Conservation (phyloP, 64 coral and sea anemone species). For the Porites australiensis region DNA sequence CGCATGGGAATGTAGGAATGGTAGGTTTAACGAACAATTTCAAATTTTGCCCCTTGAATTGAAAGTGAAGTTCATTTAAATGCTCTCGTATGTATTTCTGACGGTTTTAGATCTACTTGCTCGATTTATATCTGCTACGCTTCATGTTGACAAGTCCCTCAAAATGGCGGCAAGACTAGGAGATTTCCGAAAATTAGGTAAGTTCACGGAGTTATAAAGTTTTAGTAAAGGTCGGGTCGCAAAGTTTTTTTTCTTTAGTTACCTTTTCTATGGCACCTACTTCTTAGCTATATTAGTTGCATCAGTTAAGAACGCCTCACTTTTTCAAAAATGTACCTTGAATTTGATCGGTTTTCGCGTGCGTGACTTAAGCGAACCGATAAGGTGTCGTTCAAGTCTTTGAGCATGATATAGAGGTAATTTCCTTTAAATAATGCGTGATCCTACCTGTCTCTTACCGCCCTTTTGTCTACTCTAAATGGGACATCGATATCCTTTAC, state of each 20-base stretch:
- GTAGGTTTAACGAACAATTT: too few species aligned
- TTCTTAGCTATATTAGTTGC: background rate
- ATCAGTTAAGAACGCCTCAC: conserved; percentile 7
- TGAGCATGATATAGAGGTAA: conserved; percentile 34
- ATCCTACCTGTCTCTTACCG: conserved; percentile 3
- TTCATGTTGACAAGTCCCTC: conserved; percentile 15
- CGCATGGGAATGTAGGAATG: too few species aligned
- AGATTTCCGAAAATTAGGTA: conserved; percentile 20
- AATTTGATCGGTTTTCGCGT: conserved; percentile 3
- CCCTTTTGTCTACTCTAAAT: conserved; percentile 6
- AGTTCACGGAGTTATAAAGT: conserved; percentile 21
- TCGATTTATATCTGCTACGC: background rate
- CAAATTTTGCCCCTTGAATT: too few species aligned
- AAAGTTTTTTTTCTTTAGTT: too few species aligned
- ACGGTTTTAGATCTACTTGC: background rate
- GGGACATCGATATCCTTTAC: conserved; percentile 8
- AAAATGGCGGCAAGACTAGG: conserved; percentile 9
- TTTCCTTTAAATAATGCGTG: background rate
- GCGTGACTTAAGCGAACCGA: background rate
- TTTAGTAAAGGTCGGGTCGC: background rate
- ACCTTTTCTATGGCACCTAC: too few species aligned
- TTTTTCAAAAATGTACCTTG: conserved; percentile 9
- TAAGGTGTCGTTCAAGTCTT: too few species aligned
- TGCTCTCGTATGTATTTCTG: background rate
- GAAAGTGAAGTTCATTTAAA: too few species aligned